Base-by-base conservation (phyloP, 2,113 vertebrate species). In the Myocastor coypus region DNA sequence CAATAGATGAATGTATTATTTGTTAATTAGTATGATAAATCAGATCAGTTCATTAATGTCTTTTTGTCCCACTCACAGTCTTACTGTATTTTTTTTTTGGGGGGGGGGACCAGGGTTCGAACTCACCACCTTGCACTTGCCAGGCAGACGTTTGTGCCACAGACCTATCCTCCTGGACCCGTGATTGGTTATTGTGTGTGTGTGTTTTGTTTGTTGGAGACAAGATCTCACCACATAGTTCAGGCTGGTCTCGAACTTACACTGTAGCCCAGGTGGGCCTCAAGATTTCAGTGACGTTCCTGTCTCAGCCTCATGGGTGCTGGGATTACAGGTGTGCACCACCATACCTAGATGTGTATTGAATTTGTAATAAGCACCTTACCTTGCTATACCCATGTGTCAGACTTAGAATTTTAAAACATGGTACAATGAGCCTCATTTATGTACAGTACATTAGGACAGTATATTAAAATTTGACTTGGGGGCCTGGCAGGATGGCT, bases 1-100 rank as follows among this genome's bases (percentile, higher is more conserved):
- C n/a, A 3, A 34, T 2, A 37, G 50, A 28, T 59, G 66, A 40
- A 66, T 13, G 55, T n/a, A 69, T 46, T 71, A 24, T 16, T 83
- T 77, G 73, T 57, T 75, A 75, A 19, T 37, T 82, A 75, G 30
- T 93, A 63, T 82, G 32, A 64, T 28, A 57, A 61, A 28, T 75
- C 37, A 42, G 22, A 5, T 68, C 26, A 20, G 32, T 75, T 87
- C 30, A 28, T 37, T 81, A 17, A 63, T 66, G 14, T 63, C 46
- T 63, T 78, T 83, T 77, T 3, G 42, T 17, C 66, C 66, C 66
- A n/a, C 16, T n/a, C 77, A 37, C 96, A 96, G 96, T 97, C 97
- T 92, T 92, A 96, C 96, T 97, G 97, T 97, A 97, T 97, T 98
- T 96, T 96, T 98, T 96, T 97, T 98, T 66, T 46, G 46, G n/a